Conservation (phyloP, 2,113 vertebrate genomes). For the Coregonus clupeaformis region DNA sequence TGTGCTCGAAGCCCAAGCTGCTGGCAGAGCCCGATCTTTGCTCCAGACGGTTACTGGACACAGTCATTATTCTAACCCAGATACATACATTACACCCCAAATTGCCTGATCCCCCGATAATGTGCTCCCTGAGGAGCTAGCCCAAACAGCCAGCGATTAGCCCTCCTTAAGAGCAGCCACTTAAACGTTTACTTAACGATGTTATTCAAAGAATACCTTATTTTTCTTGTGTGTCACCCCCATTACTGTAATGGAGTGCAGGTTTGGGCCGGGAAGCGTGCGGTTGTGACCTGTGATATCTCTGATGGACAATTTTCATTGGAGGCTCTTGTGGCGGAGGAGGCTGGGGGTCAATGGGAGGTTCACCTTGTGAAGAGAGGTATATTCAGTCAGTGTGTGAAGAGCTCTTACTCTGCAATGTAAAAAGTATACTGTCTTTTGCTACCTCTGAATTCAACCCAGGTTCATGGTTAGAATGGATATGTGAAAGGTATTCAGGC, state of each 20-base stretch:
- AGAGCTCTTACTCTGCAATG: no score
- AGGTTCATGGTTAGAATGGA: no score
- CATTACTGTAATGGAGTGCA: conserved; percentile 23
- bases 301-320: not conserved
- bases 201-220: not conserved
- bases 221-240: conserved; percentile 7
- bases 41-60: conserved; percentile 1
- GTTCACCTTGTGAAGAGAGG: not conserved
- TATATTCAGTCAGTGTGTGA: no score
- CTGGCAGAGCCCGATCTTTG: conserved; percentile 7
- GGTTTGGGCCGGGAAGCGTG: not conserved
- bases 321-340: not conserved
- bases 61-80: conserved; percentile 15
- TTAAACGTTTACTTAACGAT: not conserved
- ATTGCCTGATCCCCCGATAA: conserved; percentile 22
- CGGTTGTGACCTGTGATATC: not conserved
- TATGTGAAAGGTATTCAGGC: no score
- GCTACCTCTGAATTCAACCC: no score
- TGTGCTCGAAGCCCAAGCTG: not conserved
- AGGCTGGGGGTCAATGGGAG: not conserved
- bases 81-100: conserved; percentile 24
- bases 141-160: conserved; percentile 14
- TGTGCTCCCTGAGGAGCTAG: not conserved
- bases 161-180: conserved; percentile 6
- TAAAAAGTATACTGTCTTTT: no score